phyloP scores from a whole-genome alignment of 2,888 invertebrate genomes.

The Leucoma salicis region DNA sequence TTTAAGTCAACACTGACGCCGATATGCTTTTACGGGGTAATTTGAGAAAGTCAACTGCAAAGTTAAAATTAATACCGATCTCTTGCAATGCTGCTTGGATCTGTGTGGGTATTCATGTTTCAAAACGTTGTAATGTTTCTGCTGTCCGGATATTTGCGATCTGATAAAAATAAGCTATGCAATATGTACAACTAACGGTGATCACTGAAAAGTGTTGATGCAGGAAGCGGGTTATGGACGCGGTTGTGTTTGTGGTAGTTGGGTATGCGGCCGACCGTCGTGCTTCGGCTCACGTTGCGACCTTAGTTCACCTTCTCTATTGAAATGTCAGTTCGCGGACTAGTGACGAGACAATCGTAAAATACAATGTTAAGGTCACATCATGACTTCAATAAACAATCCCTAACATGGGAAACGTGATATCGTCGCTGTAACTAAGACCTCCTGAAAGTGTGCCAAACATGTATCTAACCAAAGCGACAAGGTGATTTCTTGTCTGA shows the following conservation, averaged over 20 bases:
- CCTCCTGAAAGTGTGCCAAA: slow-evolving; percentile 73
- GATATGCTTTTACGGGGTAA: slow-evolving; percentile 67
- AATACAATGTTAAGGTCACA: slow-evolving; percentile 81
- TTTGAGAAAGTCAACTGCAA: slow-evolving; percentile 56
- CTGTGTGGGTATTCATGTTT: too few relatives aligned
- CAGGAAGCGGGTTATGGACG: slow-evolving; percentile 16
- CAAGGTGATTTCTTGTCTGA: slow-evolving; percentile 50
- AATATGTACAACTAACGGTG: slow-evolving; percentile 38
- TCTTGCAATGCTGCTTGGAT: background rate
- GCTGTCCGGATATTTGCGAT: slow-evolving; percentile 39
- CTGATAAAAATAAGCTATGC: slow-evolving; percentile 47
- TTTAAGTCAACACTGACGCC: slow-evolving; percentile 69
- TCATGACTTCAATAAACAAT: slow-evolving; percentile 81
- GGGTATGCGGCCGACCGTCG: slow-evolving; percentile 54
- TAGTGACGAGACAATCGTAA: slow-evolving; percentile 80
- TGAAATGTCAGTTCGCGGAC: slow-evolving; percentile 78
- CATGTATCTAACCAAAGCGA: slow-evolving; percentile 56
- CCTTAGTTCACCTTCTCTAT: slow-evolving; percentile 76
- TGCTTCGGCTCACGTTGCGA: slow-evolving; percentile 72
- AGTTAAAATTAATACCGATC: slow-evolving; percentile 55
- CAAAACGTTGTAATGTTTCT: too few relatives aligned
- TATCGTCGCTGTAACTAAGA: slow-evolving; percentile 66
- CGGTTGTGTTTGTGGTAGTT: slow-evolving; percentile 42
- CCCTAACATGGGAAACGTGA: slow-evolving; percentile 77
- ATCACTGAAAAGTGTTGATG: slow-evolving; percentile 43